Evolutionary conservation across 2,113 vertebrate genomes (phyloP), one percentile per base, ranked within the genome.

Genomic region (Sapayoa aenigma): DNA sequence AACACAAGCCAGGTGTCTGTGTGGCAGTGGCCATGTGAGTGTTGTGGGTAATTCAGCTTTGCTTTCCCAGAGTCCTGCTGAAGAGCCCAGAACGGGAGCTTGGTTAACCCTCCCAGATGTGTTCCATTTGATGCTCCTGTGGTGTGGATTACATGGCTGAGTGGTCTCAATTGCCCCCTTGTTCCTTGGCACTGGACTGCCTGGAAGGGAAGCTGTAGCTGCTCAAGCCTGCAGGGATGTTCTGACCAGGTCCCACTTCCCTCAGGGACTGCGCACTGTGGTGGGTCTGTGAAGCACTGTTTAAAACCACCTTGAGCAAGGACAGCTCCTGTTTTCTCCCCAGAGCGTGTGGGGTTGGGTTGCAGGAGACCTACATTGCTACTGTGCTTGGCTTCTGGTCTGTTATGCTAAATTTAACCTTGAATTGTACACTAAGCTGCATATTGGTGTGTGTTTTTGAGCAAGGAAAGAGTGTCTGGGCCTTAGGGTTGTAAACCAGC

Each of bases 381-480:
- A 2, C 4, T 56, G 39, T 79, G 30, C 25, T 87, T 55, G 41
- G 58, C 55, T 59, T 84, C 39, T 35, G 13, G 22, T 58, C 66
- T 78, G 15, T 78, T 93, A 62, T 79, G 83, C 28, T 90, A 42
- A 68, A 62, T 68, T 63, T 71, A 25, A 74, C 37, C 65, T 90
- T 80, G 60, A 72, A 46, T 56, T 76, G 25, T 49, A 14, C 21
- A 8, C 35, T 44, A 25, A 77, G 15, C n/a, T 68, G 39, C 7
- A 0, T 52, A 8, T 27, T 42, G 56, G 58, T 20, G 11, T 86
- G 1, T 86, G 24, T 84, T 93, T 95, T 55, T 82, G 62, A 90
- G 90, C 41, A 90, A 81, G 80, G 72, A 60, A 68, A 60, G 79
- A 69, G 72, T 59, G 72, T n/a, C 73, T 94, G 65, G 65, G 60